Percentiles rank a stretch among this genome's conserved stretches.
Conservation (phyloP, 2,113 vertebrate genomes). For the Chlamydotis undulata region DNA sequence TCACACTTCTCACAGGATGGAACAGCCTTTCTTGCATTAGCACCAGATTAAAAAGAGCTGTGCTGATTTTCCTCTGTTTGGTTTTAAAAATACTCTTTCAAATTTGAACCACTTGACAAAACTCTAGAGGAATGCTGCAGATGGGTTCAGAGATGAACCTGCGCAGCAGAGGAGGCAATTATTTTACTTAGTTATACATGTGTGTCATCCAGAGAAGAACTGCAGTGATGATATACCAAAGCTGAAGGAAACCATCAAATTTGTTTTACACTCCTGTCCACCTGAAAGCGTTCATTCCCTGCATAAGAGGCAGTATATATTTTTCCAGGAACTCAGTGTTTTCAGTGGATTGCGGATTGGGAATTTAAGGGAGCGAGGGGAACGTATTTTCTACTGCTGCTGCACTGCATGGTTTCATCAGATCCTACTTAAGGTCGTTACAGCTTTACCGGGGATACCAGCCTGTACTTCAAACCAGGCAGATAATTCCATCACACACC, state of each 20-base stretch:
- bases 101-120: not conserved
- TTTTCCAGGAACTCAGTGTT: not conserved
- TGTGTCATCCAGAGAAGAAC: not conserved
- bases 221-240: not conserved
- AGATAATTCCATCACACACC: not conserved
- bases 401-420: not conserved
- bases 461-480: not conserved
- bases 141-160: not conserved
- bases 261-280: not conserved
- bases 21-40: not conserved
- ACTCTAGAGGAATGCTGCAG: not conserved
- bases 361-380: not conserved
- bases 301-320: not conserved
- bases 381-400: not conserved
- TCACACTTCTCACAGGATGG: not conserved
- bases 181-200: not conserved
- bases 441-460: not conserved
- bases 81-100: not conserved
- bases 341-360: not conserved
- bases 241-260: not conserved
- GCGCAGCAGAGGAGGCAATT: not conserved
- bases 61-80: not conserved
- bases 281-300: not conserved
- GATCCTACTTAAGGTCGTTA: not conserved
- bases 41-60: not conserved